Base-by-base conservation (phyloP, 30 jellyfish, hydroid and myxozoan species). In the Catostylus mosaicus region DNA sequence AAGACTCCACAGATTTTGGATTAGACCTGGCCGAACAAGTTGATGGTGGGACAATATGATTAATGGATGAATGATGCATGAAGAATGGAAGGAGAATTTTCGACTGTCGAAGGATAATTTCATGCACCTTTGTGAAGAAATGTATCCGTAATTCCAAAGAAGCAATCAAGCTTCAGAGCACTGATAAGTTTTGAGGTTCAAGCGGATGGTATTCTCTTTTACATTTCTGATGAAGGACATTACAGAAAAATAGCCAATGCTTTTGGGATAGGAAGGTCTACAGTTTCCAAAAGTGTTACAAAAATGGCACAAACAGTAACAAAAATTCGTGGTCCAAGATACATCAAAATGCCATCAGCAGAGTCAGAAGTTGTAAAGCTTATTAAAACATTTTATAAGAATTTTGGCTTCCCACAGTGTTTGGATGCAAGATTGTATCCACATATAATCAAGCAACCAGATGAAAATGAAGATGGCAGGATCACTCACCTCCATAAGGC, bases 221-320 rank as follows among this genome's bases (percentile, higher is more conserved):
- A 73, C 84, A 22, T 73, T 46, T 23, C 78, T 22, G 83, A 73
- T 73, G 85, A 48, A 26, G 85, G 85, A 27, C 38, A 60, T 5
- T 38, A 38, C 80, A 22, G 85, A 46, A 50, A 73, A 73, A 40
- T 38, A 19, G 84, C 83, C 62, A 77, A 77, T 47, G 61, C 85
- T 5, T 77, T 77, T 77, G 88, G 88, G 16, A 47, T 77, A 1
- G 32, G 82, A 24, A 77, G 31, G 70, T 9, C 84, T 1, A 18
- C 88, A n/a, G 88, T 77, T 51, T 77, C 88, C 63, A 51, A 22
- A 16, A 57, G 30, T 77, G 70, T 77, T 2, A 69, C 26, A 77
- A 57, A 9, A 51, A 30, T 2, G 16, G 66, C 66, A 51, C 66
- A n/a, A n/a, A n/a, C n/a, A n/a, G n/a, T n/a, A n/a, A n/a, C n/a